These are phyloP conservation scores for Notoglanidium macrostoma DNA, from an alignment of 2,797 vertebrate genomes.

Conservation along the genomic window DNA sequence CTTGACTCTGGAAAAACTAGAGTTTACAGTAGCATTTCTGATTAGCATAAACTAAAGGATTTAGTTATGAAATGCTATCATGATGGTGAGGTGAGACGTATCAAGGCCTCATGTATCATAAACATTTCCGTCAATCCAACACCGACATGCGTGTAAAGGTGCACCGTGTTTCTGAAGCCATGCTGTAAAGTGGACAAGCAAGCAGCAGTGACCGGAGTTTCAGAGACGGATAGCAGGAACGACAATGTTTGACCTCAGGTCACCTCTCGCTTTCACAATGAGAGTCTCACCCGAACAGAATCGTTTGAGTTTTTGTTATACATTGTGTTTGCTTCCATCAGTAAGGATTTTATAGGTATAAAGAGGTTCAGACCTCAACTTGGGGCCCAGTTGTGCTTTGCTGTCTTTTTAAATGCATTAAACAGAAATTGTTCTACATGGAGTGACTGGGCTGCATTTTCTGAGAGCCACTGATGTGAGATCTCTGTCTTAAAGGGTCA, in stretches of 20 bases:
- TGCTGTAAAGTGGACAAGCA: background rate
- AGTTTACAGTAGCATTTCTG: slow-evolving; percentile 14
- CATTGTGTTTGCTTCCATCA: slow-evolving; percentile 29
- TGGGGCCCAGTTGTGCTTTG: background rate
- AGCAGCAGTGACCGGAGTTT: background rate
- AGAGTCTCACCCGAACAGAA: slow-evolving; percentile 26
- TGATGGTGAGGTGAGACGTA: background rate
- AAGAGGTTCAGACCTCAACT: slow-evolving; percentile 7
- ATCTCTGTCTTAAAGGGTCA: slow-evolving; percentile 38
- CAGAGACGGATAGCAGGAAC: background rate
- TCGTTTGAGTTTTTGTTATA: slow-evolving; percentile 1
- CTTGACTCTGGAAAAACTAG: background rate
- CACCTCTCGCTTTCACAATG: slow-evolving; percentile 34
- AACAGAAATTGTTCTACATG: slow-evolving; percentile 27
- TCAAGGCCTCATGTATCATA: slow-evolving; percentile 47
- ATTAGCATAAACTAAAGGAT: background rate
- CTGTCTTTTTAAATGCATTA: slow-evolving; percentile 29
- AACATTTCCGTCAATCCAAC: slow-evolving; percentile 18
- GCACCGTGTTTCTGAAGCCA: slow-evolving; percentile 20
- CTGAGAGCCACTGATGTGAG: slow-evolving; percentile 35
- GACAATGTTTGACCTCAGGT: slow-evolving; percentile 48
- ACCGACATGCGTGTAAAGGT: background rate
- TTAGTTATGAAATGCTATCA: slow-evolving; percentile 12
- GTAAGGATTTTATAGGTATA: slow-evolving; percentile 19
- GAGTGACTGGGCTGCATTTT: slow-evolving; percentile 34